Conservation (phyloP, 2,113 vertebrate species). For the Cyprinus carpio region DNA sequence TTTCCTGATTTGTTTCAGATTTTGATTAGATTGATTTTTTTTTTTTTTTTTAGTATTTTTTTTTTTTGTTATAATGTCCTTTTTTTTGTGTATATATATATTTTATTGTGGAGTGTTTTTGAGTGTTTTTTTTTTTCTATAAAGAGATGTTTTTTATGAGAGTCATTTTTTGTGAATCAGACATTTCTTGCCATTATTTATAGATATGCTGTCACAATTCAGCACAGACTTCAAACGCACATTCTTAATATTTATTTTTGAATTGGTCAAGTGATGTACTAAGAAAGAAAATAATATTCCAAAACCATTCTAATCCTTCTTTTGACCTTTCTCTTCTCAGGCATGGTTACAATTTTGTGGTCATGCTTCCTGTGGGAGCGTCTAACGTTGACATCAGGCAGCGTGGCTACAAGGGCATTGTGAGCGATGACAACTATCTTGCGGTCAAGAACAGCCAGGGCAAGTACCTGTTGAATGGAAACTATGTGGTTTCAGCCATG, state of each 20-base stretch:
- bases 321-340: slow-evolving; percentile 72
- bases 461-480: slow-evolving; percentile 91
- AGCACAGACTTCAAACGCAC: background rate
- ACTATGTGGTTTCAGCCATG: slow-evolving; percentile 93
- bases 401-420: slow-evolving; percentile 91
- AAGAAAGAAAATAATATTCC: background rate
- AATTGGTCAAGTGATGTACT: background rate
- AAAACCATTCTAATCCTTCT: background rate
- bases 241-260: background rate
- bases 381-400: slow-evolving; percentile 93
- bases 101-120: background rate
- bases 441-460: slow-evolving; percentile 89
- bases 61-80: background rate
- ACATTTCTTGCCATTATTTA: background rate
- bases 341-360: slow-evolving; percentile 97
- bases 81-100: background rate
- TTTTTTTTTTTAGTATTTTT: background rate
- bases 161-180: too few species aligned
- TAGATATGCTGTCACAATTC: background rate
- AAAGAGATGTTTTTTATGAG: too few species aligned
- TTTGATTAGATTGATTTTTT: background rate
- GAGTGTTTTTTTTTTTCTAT: too few species aligned
- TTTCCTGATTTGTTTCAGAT: background rate
- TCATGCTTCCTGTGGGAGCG: slow-evolving; percentile 88
- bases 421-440: slow-evolving; percentile 94